These are phyloP conservation scores for Neofelis nebulosa DNA, from an alignment of 2,113 vertebrate genomes.

Conservation along the genomic window DNA sequence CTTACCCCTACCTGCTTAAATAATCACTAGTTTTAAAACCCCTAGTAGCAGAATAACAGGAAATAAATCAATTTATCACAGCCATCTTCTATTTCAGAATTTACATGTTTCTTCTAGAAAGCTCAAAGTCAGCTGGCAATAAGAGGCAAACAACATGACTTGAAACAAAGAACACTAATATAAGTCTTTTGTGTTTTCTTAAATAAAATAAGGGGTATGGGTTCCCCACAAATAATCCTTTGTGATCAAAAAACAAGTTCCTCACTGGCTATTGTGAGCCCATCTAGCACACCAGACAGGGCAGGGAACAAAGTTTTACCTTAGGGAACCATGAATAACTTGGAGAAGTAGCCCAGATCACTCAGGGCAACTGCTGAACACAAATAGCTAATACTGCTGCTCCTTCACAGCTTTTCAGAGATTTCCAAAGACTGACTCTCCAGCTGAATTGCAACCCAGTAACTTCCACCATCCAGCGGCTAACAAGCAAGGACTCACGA, in stretches of 20 bases:
- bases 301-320: not conserved
- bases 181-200: not conserved
- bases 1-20: not conserved
- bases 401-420: not conserved
- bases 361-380: not conserved
- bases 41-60: not conserved
- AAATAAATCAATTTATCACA: not conserved
- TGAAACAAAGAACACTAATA: not conserved
- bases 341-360: not conserved
- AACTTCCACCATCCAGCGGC: not conserved
- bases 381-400: not conserved
- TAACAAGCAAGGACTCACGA: constrained; percentile 15
- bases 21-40: not conserved
- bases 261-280: not conserved
- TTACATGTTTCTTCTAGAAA: not conserved
- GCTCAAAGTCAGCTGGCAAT: not conserved
- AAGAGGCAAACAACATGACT: not conserved
- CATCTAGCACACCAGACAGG: accelerated
- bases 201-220: not conserved
- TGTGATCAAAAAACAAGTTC: not conserved
- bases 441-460: not conserved
- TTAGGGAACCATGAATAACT: not conserved
- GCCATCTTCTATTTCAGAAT: constrained; percentile 15
- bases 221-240: not conserved
- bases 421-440: not conserved